phyloP scores from a whole-genome alignment of 2,888 invertebrate genomes.

The Orchestes rusci region DNA sequence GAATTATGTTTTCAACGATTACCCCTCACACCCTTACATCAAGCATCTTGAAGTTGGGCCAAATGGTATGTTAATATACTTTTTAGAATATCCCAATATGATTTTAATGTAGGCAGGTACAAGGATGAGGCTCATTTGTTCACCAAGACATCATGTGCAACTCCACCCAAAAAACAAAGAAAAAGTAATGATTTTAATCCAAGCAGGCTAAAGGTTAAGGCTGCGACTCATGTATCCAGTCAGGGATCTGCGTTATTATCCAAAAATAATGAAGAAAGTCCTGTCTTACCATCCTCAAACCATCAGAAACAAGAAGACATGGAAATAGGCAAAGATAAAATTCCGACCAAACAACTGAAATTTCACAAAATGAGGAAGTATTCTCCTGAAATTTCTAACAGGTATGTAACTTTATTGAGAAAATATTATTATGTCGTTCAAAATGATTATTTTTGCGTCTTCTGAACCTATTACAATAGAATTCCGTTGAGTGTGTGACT shows the following conservation, averaged over 20 bases:
- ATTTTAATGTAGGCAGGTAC: slow-evolving; percentile 22
- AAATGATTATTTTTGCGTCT: too few relatives aligned
- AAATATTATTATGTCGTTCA: neutral
- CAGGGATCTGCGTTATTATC: too few relatives aligned
- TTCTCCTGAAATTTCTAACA: slow-evolving; percentile 15
- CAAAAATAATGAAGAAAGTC: too few relatives aligned
- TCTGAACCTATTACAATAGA: too few relatives aligned
- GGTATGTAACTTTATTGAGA: slow-evolving; percentile 9
- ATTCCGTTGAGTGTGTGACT: too few relatives aligned
- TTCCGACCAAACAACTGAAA: neutral
- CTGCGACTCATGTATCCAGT: neutral
- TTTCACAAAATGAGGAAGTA: slow-evolving; percentile 6
- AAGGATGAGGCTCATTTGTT: slow-evolving; percentile 28
- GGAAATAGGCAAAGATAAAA: slow-evolving; percentile 2
- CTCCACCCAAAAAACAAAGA: neutral
- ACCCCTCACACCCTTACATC: too few relatives aligned
- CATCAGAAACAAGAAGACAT: slow-evolving; percentile 1
- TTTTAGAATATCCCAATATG: too few relatives aligned
- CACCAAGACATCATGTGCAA: slow-evolving; percentile 4
- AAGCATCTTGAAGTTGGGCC: slow-evolving; percentile 11
- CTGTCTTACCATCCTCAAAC: neutral
- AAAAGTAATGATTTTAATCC: neutral
- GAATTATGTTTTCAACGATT: neutral
- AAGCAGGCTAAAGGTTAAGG: neutral
- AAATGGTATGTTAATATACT: slow-evolving; percentile 21